Percentiles rank a stretch among this genome's conserved stretches.
phyloP scores from a whole-genome alignment of 2,113 vertebrate genomes.

The Okapia johnstoni region DNA sequence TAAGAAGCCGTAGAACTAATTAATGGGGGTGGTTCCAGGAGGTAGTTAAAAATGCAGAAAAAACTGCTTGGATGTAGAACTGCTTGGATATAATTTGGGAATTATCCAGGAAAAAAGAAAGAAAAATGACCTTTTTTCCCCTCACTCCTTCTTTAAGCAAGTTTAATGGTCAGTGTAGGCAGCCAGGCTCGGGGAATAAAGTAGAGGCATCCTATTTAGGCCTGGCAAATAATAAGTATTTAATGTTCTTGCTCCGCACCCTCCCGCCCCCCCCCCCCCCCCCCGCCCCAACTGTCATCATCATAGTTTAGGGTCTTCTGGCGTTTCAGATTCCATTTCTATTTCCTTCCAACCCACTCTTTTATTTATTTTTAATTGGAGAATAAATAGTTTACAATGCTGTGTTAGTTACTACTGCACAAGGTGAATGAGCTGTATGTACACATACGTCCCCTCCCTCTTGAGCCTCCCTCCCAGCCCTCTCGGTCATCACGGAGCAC shows the following conservation, averaged over 20 bases:
- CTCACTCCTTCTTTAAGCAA: not conserved
- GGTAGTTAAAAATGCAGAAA: not conserved
- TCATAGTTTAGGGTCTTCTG: not conserved
- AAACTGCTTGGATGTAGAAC: not conserved
- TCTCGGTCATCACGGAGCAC: not conserved
- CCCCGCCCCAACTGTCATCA: not conserved
- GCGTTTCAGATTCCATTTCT: not conserved
- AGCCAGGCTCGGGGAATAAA: not conserved
- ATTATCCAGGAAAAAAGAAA: not conserved
- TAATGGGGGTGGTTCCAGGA: not conserved
- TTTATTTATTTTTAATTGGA: not conserved
- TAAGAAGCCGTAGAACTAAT: not conserved
- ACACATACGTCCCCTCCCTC: not conserved
- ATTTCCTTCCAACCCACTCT: not conserved
- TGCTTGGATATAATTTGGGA: not conserved
- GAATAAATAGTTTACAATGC: not conserved
- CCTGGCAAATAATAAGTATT: not conserved
- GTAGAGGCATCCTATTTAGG: not conserved
- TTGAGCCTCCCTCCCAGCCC: accelerated
- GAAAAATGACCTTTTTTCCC: not conserved
- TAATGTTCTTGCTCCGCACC: not conserved
- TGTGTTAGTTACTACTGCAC: not conserved
- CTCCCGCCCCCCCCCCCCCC: too few species aligned
- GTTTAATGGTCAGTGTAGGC: not conserved
- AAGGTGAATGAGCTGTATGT: not conserved